A percentile compares a stretch with the other conserved stretches of the same genome.
phyloP scores from a whole-genome alignment of 2,797 vertebrate genomes.

The Sebastes cheni region DNA sequence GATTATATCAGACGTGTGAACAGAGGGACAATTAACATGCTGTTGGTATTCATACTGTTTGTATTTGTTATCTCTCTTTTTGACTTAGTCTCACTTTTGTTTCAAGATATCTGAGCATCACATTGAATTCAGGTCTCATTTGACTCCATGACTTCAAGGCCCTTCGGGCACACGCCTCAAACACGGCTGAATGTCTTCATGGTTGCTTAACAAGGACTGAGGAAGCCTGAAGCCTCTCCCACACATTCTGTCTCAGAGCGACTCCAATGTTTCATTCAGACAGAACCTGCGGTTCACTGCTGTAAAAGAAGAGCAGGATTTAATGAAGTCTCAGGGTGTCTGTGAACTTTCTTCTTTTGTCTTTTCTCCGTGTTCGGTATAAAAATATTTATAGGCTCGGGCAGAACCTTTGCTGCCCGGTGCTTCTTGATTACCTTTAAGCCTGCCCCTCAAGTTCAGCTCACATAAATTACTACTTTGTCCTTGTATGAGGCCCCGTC shows the following conservation, averaged over 20 bases:
- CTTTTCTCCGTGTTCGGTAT: conserved; percentile 16
- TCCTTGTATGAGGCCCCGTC: conserved; percentile 8
- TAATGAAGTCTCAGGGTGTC: conserved; percentile 62
- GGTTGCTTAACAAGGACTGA: neutral
- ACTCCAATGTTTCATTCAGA: conserved; percentile 28
- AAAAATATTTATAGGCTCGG: conserved; percentile 58
- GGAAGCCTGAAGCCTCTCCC: neutral
- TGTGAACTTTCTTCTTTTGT: conserved; percentile 44
- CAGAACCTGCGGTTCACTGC: conserved; percentile 5
- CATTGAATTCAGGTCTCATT: conserved; percentile 18
- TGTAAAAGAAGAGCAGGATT: conserved; percentile 28
- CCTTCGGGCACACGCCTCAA: conserved; percentile 7
- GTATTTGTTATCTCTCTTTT: neutral
- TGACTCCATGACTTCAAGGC: conserved; percentile 10
- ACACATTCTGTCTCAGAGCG: neutral
- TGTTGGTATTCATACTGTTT: neutral
- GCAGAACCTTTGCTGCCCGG: conserved; percentile 35
- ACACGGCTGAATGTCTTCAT: conserved; percentile 2
- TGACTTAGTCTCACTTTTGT: neutral
- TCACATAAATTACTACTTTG: conserved; percentile 28
- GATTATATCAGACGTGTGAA: conserved; percentile 16
- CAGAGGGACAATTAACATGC: neutral
- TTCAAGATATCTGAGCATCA: neutral
- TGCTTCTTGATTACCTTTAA: conserved; percentile 16
- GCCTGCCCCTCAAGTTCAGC: conserved; percentile 3